Base-by-base conservation (phyloP, 2,797 vertebrate species). In the Intellagama lesueurii region DNA sequence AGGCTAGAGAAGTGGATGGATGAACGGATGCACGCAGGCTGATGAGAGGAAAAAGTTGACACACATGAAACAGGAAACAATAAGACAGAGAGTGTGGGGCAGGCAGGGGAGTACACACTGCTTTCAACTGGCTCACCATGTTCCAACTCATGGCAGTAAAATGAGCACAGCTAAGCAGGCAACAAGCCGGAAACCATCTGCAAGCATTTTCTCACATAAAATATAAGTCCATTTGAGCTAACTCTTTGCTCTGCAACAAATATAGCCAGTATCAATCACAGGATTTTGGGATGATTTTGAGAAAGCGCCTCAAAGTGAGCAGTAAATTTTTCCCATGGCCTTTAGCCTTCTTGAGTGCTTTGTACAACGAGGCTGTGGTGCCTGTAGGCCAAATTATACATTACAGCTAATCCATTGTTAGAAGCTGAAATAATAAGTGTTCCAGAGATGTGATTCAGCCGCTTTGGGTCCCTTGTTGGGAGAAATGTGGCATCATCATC, bases 11-110 rank as follows among this genome's bases (percentile, higher is more conserved):
- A 17, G 68, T 79, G 66, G 32, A 35, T 68, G 12, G 35, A 14
- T 82, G 30, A 12, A 66, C 12, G 28, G 19, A 56, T 56, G 52
- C 52, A 56, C 5, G 7, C 1, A 3, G 47, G 24, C 14, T 60
- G 52, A n/a, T 82, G 87, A 87, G 80, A 78, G 81, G 66, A 9
- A 24, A 68, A 89, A 82, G 69, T n/a, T 83, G 88, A 81, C 47
- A 6, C n/a, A 22, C 17, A 68, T 49, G 70, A 56, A 78, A 72
- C 47, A 93, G 75, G 30, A 0, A 81, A 32, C 5, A 22, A 19
- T 1, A 26, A 0, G 0, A 47, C 35, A 88, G 35, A 24, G 8
- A 64, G 32, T n/a, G 76, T 1, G 4, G 24, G 66, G 24, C 16
- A 52, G 44, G 77, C 89, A 49, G 73, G 90, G 68, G 30, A 87